A percentile compares a stretch with the other conserved stretches of the same genome.
These are phyloP conservation scores for Pentalonia nigronervosa DNA, from an alignment of 1,140 invertebrate genomes.

Conservation along the genomic window DNA sequence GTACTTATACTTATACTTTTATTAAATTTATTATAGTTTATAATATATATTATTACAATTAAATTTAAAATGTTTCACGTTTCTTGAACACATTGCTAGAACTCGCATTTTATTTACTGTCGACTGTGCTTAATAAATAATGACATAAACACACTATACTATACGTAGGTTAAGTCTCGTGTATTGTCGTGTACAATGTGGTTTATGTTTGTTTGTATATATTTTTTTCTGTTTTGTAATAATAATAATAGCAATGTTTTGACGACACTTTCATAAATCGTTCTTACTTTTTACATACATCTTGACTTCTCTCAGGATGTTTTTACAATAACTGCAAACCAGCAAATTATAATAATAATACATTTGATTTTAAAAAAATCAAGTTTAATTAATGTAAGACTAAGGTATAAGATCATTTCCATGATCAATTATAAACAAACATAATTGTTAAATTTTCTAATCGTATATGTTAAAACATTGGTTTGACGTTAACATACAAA, in stretches of 20 bases:
- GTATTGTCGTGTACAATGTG: neutral
- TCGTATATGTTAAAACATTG: neutral
- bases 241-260: conserved; percentile 15
- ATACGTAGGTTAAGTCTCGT: neutral
- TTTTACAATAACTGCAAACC: neutral
- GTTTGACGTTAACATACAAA: neutral
- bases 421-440: neutral
- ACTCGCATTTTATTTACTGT: neutral
- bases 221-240: neutral
- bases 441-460: neutral
- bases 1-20: neutral
- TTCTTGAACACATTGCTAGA: neutral
- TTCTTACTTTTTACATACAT: neutral
- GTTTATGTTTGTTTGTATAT: neutral
- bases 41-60: neutral
- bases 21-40: neutral
- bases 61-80: neutral
- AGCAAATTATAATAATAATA: neutral
- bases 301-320: neutral
- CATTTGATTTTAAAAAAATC: neutral
- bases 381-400: neutral
- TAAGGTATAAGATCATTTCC: neutral
- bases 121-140: neutral
- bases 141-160: neutral
- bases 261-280: neutral